These are phyloP conservation scores for Palythoa heliodiscus DNA, from an alignment of 92 coral and sea anemone species.

Conservation along the genomic window DNA sequence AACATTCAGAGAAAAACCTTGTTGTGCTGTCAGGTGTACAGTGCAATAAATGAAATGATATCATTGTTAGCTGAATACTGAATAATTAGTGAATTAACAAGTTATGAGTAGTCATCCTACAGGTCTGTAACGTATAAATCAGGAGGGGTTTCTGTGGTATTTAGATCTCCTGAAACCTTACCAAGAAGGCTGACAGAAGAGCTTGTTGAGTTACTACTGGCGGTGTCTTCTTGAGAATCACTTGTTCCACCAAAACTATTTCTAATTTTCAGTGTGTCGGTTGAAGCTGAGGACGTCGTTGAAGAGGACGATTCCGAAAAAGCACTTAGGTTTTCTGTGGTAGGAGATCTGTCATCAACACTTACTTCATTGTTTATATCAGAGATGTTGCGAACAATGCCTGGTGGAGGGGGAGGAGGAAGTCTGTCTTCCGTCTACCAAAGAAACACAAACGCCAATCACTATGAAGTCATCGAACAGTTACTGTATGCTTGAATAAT, in stretches of 20 bases:
- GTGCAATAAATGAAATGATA: no score
- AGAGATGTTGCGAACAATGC: slow-evolving; percentile 47
- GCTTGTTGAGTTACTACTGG: slow-evolving; percentile 62
- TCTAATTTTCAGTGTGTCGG: slow-evolving; percentile 82
- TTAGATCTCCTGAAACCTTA: slow-evolving; percentile 47
- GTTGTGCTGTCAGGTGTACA: no score
- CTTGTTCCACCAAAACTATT: slow-evolving; percentile 64
- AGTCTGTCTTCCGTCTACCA: slow-evolving; percentile 34
- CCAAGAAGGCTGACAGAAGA: slow-evolving; percentile 88
- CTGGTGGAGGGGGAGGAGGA: slow-evolving; percentile 32
- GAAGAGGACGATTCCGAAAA: slow-evolving; percentile 79
- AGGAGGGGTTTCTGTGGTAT: not conserved
- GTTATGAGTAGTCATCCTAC: slow-evolving; percentile 4
- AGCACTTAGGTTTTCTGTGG: slow-evolving; percentile 59
- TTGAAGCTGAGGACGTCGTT: slow-evolving; percentile 70
- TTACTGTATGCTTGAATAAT: not conserved
- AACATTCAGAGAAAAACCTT: no score
- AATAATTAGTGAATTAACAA: not conserved
- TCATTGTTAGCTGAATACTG: no score
- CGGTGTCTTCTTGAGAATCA: slow-evolving; percentile 75
- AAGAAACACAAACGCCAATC: not conserved
- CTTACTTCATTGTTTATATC: slow-evolving; percentile 87
- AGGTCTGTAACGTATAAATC: slow-evolving; percentile 24
- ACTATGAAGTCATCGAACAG: not conserved
- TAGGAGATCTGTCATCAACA: slow-evolving; percentile 84